These are phyloP conservation scores for Syrista parreyssii DNA, from an alignment of 2,888 invertebrate species.

Conservation along the genomic window DNA sequence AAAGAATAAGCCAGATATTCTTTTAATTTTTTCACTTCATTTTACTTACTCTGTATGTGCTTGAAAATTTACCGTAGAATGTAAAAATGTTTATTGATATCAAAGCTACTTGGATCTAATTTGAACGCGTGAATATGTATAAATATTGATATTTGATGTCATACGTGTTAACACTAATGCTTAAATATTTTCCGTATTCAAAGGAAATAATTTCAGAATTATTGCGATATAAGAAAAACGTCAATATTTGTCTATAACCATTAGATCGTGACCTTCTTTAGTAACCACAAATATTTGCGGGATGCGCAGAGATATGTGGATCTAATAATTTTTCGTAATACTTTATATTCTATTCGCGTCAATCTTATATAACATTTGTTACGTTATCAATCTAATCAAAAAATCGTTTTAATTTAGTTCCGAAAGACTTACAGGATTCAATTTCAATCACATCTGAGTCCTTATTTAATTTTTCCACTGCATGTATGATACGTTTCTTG, in stretches of 20 bases:
- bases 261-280: no score
- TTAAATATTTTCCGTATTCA: neutral
- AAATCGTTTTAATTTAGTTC: neutral
- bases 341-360: neutral
- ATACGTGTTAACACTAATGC: neutral
- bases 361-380: neutral
- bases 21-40: neutral
- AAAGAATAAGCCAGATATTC: neutral
- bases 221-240: neutral
- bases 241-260: neutral
- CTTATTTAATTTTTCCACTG: slow-evolving; percentile 43
- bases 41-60: neutral
- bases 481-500: slow-evolving; percentile 54
- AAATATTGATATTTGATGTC: neutral
- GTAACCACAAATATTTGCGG: no score
- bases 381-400: neutral
- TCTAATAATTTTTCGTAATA: no score
- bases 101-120: neutral
- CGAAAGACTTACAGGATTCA: neutral
- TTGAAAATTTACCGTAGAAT: neutral
- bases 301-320: no score
- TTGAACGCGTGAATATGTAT: neutral
- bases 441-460: neutral
- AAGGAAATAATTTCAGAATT: neutral
- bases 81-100: neutral